A percentile compares a stretch with the other conserved stretches of the same genome.
These are phyloP conservation scores for Plecotus auritus DNA, from an alignment of 2,113 vertebrate genomes.

Conservation along the genomic window DNA sequence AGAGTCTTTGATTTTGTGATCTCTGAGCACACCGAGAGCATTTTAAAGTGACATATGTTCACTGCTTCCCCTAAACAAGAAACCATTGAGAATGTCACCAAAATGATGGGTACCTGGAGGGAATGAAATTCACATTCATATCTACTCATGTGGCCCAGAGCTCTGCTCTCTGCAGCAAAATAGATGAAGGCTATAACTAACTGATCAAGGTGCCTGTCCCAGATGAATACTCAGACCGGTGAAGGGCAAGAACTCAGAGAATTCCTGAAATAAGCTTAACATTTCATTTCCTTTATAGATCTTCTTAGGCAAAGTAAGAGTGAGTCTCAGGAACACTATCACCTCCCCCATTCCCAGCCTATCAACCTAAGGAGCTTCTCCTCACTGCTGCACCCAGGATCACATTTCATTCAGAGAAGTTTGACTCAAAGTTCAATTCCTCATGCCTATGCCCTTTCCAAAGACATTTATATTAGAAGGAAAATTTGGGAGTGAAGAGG, in stretches of 20 bases:
- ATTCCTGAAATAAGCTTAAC: constrained; percentile 8
- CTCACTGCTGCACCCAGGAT: not conserved
- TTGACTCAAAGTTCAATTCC: not conserved
- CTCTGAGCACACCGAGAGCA: not conserved
- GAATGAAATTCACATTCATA: not conserved
- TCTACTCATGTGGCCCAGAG: not conserved
- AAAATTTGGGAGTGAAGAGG: not conserved
- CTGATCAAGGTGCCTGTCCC: not conserved
- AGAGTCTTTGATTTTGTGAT: not conserved
- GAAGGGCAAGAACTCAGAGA: not conserved
- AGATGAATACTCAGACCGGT: not conserved
- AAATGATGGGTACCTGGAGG: not conserved
- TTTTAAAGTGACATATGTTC: not conserved
- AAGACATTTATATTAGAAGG: constrained; percentile 5
- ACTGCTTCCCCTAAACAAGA: not conserved
- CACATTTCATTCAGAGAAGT: not conserved
- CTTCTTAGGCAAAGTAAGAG: not conserved
- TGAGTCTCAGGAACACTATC: not conserved
- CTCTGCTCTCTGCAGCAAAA: not conserved
- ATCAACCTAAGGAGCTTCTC: not conserved
- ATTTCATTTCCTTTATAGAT: constrained; percentile 8
- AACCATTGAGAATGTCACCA: not conserved
- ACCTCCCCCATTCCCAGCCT: not conserved
- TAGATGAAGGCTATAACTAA: not conserved
- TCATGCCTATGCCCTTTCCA: not conserved